Evolutionary conservation across 2,113 vertebrate genomes (phyloP), one percentile per base, ranked within the genome.

Genomic region (Numenius arquata): DNA sequence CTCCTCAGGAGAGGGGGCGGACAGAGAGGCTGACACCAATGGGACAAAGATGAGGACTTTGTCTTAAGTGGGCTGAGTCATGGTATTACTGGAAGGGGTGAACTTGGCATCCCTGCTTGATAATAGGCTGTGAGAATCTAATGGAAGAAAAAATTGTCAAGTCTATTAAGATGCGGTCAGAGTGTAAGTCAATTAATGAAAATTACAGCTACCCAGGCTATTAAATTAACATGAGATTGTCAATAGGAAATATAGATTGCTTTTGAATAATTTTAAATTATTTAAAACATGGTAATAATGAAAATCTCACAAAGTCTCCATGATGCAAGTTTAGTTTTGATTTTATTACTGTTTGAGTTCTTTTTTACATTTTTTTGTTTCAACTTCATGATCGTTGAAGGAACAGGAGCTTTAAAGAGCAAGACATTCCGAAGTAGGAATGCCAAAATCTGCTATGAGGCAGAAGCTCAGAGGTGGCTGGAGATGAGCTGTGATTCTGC

Each of bases 141-240:
- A 73, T 58, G 53, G 82, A 75, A 88, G 59, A 77, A 83, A 92
- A 96, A 93, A 86, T 34, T 79, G 55, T 83, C 68, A 66, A 36
- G 52, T 91, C 55, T 86, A 27, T 88, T 81, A 94, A 95, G 70
- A 92, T 62, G 72, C 0, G 14, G 90, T 74, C 88, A 81, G 67
- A 83, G n/a, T 84, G n/a, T 90, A 74, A 86, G 72, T 81, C 71
- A 96, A 38, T 94, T 90, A 90, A 94, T 77, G 61, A 95, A 84
- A 90, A 78, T 87, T 84, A 85, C 59, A 90, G 82, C 63, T 66
- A 90, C 11, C 4, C 1, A 34, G 47, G 75, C 85, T 86, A 90
- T 91, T 88, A 96, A 95, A 92, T 71, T 77, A 91, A 76, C 41
- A 77, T 74, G 79, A 94, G 83, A 67, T 77, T 86, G 72, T 81